A percentile compares a stretch with the other conserved stretches of the same genome.
Evolutionary conservation across 2,113 vertebrate genomes (phyloP).

Genomic region (Bostrychus sinensis): DNA sequence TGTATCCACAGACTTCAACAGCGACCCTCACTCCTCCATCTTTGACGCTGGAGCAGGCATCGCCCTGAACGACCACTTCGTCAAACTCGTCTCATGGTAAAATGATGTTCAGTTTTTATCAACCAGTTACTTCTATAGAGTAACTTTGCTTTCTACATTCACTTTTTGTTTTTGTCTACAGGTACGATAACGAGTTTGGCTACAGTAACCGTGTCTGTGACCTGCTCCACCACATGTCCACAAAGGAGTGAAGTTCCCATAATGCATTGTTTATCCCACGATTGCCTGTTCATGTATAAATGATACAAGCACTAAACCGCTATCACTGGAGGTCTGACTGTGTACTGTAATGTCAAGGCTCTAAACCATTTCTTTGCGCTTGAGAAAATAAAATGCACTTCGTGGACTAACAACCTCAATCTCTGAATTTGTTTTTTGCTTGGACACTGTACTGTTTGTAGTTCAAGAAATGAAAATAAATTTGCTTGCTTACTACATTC

Average conservation of each 20-base stretch:
- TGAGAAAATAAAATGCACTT: not conserved
- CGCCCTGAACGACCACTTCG: slow-evolving; percentile 89
- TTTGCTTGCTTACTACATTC: no score
- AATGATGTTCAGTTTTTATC: not conserved
- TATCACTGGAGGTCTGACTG: no score
- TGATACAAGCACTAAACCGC: no score
- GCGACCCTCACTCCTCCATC: slow-evolving; percentile 86
- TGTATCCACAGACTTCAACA: slow-evolving; percentile 90
- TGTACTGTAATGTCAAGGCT: not conserved
- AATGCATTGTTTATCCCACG: slow-evolving; percentile 3
- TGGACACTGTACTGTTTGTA: no score
- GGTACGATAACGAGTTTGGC: slow-evolving; percentile 94
- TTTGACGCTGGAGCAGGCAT: slow-evolving; percentile 93
- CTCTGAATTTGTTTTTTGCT: not conserved
- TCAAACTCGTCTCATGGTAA: slow-evolving; percentile 92
- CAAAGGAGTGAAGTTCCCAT: slow-evolving; percentile 81
- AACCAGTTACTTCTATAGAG: no score
- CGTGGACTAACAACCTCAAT: not conserved
- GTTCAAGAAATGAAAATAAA: not conserved
- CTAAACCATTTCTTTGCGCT: not conserved
- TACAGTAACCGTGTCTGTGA: slow-evolving; percentile 93
- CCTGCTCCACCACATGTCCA: slow-evolving; percentile 86
- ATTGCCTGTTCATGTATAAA: slow-evolving; percentile 7
- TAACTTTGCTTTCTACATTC: no score
- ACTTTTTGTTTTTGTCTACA: slow-evolving; percentile 46